Percentiles rank a stretch among this genome's conserved stretches.
Evolutionary conservation across 2,113 vertebrate species (phyloP).

Genomic region (Sarotherodon lohbergeri): DNA sequence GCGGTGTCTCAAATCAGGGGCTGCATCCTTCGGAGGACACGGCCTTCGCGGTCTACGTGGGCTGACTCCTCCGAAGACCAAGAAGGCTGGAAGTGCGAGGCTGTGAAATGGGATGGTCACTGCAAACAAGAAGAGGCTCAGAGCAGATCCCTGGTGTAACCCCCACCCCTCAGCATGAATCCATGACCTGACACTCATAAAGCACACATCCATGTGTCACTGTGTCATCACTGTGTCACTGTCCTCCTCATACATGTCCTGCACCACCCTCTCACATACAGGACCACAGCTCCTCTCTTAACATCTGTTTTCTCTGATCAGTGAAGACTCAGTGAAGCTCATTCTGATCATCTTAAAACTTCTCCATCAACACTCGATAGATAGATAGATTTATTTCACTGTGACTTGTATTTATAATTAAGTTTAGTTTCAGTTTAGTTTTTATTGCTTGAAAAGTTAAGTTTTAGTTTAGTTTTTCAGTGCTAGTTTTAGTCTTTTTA

Average conservation of each 20-base stretch:
- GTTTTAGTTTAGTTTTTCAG: fast-evolving
- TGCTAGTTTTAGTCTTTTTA: not conserved
- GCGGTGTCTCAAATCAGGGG: not conserved
- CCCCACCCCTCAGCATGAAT: not conserved
- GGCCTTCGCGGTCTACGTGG: not conserved
- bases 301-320: fast-evolving
- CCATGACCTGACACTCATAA: not conserved
- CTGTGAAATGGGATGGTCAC: not conserved
- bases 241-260: not conserved
- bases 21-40: fast-evolving
- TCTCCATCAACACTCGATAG: not conserved
- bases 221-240: not conserved
- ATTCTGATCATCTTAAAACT: not conserved
- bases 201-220: not conserved
- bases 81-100: not conserved
- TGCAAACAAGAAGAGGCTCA: not conserved
- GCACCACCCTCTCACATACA: not conserved
- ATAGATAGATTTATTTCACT: not conserved
- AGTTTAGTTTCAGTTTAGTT: not conserved
- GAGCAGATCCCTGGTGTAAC: not conserved
- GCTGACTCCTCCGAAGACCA: not conserved
- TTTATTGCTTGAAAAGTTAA: not conserved
- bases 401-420: not conserved
- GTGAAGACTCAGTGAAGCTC: not conserved
- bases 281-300: not conserved